These are phyloP conservation scores for Spheniscus humboldti DNA, from an alignment of 2,797 vertebrate genomes.

Conservation along the genomic window DNA sequence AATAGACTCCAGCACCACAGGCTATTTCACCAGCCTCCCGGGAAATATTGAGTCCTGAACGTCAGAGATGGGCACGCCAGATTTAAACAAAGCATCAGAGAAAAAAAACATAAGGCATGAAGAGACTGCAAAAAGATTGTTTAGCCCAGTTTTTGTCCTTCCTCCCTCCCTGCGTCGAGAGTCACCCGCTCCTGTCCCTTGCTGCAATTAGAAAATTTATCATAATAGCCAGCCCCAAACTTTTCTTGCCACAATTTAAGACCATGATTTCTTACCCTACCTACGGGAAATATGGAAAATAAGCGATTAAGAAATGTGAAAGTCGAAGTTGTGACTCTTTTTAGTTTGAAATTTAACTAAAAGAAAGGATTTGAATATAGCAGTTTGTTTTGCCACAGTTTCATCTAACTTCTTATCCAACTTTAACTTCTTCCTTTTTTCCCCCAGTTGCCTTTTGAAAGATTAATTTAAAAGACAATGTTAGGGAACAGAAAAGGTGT, in stretches of 20 bases:
- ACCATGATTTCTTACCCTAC: neutral
- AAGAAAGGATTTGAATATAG: neutral
- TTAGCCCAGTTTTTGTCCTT: neutral
- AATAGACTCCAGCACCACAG: neutral
- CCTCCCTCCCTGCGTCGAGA: rapidly evolving
- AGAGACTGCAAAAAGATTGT: neutral
- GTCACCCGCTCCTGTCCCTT: rapidly evolving
- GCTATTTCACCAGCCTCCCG: neutral
- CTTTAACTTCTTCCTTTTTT: neutral
- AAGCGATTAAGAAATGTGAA: neutral
- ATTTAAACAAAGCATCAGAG: neutral
- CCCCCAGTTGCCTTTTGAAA: neutral
- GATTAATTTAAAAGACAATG: neutral
- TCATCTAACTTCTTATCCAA: neutral
- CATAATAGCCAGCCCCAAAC: neutral
- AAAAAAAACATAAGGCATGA: neutral
- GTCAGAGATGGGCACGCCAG: neutral
- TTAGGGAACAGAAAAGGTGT: neutral
- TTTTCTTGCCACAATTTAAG: neutral
- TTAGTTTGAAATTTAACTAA: neutral
- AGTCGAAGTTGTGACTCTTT: neutral
- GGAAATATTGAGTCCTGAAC: rapidly evolving
- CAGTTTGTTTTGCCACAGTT: neutral
- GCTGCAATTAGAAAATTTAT: rapidly evolving
- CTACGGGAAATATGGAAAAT: neutral